These are phyloP conservation scores for Daphoenositta chrysoptera DNA, from an alignment of 2,113 vertebrate genomes.

Conservation along the genomic window DNA sequence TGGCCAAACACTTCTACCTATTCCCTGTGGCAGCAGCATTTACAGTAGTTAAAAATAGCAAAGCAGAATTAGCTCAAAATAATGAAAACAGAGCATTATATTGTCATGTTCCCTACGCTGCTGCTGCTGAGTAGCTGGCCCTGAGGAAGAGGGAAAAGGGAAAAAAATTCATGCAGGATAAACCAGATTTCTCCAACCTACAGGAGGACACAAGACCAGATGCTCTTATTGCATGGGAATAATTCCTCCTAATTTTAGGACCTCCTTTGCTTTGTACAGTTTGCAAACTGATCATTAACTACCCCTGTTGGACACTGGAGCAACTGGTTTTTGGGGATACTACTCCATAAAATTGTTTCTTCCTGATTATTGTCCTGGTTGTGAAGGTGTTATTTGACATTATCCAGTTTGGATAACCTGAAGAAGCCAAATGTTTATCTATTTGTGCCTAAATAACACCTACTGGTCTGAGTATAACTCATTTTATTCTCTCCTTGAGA, in stretches of 20 bases:
- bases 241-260: not conserved
- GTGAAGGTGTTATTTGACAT: not conserved
- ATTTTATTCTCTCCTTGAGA: not conserved
- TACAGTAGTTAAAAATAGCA: slow-evolving; percentile 47
- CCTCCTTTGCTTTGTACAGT: not conserved
- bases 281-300: not conserved
- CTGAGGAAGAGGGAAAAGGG: not conserved
- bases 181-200: not conserved
- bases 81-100: not conserved
- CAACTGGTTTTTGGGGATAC: not conserved
- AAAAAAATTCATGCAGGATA: not conserved
- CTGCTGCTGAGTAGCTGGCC: not conserved
- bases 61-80: slow-evolving; percentile 1
- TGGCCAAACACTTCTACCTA: slow-evolving; percentile 35
- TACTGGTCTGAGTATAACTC: not conserved
- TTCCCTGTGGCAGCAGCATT: slow-evolving; percentile 37
- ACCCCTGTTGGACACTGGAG: not conserved
- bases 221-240: not conserved
- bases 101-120: not conserved
- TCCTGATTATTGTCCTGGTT: not conserved
- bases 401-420: not conserved
- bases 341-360: not conserved
- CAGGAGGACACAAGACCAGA: not conserved
- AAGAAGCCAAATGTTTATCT: not conserved
- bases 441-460: not conserved